Evolutionary conservation across 2,888 invertebrate species (phyloP).

Genomic region (Salpingus planirostris): DNA sequence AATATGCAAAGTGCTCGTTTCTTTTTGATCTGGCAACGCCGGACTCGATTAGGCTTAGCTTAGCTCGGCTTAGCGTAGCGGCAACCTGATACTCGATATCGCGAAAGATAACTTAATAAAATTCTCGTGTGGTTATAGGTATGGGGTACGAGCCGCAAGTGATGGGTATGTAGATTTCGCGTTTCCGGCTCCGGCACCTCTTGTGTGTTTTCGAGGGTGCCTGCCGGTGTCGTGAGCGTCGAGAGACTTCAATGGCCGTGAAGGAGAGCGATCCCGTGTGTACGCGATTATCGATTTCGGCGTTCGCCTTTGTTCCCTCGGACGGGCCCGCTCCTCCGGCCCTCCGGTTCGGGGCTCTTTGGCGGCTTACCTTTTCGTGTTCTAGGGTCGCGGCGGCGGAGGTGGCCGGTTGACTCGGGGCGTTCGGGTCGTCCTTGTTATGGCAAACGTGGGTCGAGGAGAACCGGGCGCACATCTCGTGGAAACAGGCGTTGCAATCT

Average conservation of each 20-base stretch:
- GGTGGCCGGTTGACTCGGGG: no score
- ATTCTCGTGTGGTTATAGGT: no score
- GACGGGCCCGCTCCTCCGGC: slow-evolving; percentile 1
- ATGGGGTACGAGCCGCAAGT: slow-evolving; percentile 3
- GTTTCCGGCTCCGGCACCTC: slow-evolving; percentile 1
- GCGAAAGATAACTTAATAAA: no score
- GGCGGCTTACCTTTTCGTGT: slow-evolving; percentile 41
- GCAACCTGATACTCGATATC: no score
- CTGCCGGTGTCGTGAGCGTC: no score
- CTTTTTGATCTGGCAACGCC: slow-evolving; percentile 11
- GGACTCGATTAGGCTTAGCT: slow-evolving; percentile 12
- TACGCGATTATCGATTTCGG: slow-evolving; percentile 16
- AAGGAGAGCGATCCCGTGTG: slow-evolving; percentile 12
- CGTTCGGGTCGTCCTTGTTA: slow-evolving; percentile 38
- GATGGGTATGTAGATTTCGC: not conserved
- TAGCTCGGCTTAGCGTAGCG: no score
- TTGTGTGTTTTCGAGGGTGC: not conserved
- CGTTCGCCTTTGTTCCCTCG: slow-evolving; percentile 14
- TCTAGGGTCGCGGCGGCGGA: slow-evolving; percentile 30
- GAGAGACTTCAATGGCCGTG: slow-evolving; percentile 10
- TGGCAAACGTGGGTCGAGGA: slow-evolving; percentile 39
- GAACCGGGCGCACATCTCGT: slow-evolving; percentile 47
- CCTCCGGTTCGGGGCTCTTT: not conserved
- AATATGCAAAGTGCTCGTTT: slow-evolving; percentile 10
- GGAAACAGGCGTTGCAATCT: slow-evolving; percentile 59